phyloP scores from a whole-genome alignment of 2,888 invertebrate genomes.

The Eupsilia transversa region DNA sequence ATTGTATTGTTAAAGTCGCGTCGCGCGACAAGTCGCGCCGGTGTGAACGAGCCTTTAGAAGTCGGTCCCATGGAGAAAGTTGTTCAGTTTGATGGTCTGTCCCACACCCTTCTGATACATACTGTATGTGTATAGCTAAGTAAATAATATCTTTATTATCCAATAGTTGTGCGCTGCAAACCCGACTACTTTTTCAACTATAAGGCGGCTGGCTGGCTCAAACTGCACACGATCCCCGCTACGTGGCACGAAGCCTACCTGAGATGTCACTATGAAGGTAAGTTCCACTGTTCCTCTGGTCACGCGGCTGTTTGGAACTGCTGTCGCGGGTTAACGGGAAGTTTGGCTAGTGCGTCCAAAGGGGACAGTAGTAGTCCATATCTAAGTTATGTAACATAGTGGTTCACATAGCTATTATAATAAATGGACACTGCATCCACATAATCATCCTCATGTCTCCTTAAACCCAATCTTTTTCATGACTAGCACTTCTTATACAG shows the following conservation, averaged over 20 bases:
- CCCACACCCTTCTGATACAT: not conserved
- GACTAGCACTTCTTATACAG: too few relatives aligned
- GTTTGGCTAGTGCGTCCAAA: not conserved
- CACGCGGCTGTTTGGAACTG: not conserved
- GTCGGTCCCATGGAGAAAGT: too few relatives aligned
- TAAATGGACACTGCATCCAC: not conserved
- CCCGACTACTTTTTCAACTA: conserved; percentile 12
- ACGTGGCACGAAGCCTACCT: conserved; percentile 28
- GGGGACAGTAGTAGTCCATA: not conserved
- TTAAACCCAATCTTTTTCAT: too few relatives aligned
- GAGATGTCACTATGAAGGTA: conserved; percentile 31
- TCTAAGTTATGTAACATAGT: too few relatives aligned
- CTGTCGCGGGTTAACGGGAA: not conserved
- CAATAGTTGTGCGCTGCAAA: conserved; percentile 9
- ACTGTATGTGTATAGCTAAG: not conserved
- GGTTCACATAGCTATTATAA: not conserved
- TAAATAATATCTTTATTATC: not conserved
- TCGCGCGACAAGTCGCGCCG: too few relatives aligned
- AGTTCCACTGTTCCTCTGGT: not conserved
- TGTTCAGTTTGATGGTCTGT: too few relatives aligned
- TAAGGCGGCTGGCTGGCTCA: conserved; percentile 26
- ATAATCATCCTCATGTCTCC: not conserved
- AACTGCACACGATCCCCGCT: conserved; percentile 9
- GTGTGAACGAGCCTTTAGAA: too few relatives aligned
- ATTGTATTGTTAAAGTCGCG: too few relatives aligned